These are phyloP conservation scores for Drosophila birchii DNA, from an alignment of 2,888 invertebrate genomes.

Conservation along the genomic window DNA sequence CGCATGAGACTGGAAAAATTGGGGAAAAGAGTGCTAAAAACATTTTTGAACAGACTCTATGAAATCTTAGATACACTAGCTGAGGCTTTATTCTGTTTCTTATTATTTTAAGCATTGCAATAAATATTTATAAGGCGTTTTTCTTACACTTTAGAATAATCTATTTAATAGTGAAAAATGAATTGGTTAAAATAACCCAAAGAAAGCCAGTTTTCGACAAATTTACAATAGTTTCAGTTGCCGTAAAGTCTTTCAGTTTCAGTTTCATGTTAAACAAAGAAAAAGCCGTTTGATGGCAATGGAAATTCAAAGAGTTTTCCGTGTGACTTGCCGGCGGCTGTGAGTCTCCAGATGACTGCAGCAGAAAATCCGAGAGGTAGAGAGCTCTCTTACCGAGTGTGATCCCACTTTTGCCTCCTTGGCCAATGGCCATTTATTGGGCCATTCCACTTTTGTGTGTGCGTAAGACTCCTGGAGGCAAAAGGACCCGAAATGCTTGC, in stretches of 20 bases:
- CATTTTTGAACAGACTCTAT: neutral
- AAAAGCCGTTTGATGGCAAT: constrained; percentile 11
- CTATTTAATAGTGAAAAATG: too few species aligned
- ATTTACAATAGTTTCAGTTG: neutral
- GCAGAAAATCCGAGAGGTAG: constrained; percentile 5
- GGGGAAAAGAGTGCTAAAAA: neutral
- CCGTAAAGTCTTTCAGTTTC: neutral
- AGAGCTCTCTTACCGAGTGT: constrained; percentile 15
- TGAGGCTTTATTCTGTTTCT: too few species aligned
- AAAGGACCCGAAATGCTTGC: constrained; percentile 40
- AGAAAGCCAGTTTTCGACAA: neutral
- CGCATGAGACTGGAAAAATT: constrained; percentile 51
- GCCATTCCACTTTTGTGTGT: constrained; percentile 40
- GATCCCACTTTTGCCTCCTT: constrained; percentile 25
- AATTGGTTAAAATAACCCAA: too few species aligned
- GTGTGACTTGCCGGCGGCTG: constrained; percentile 60
- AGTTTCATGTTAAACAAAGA: neutral
- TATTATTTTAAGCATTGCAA: too few species aligned
- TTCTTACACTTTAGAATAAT: neutral
- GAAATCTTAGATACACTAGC: constrained; percentile 11
- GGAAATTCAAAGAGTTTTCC: constrained; percentile 72
- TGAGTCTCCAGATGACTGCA: constrained; percentile 34
- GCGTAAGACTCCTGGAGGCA: constrained; percentile 29
- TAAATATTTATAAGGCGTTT: neutral
- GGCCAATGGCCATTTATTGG: constrained; percentile 58